A percentile compares a stretch with the other conserved stretches of the same genome.
Conservation (phyloP, 2,113 vertebrate genomes). For the Hemiprocne comata region DNA sequence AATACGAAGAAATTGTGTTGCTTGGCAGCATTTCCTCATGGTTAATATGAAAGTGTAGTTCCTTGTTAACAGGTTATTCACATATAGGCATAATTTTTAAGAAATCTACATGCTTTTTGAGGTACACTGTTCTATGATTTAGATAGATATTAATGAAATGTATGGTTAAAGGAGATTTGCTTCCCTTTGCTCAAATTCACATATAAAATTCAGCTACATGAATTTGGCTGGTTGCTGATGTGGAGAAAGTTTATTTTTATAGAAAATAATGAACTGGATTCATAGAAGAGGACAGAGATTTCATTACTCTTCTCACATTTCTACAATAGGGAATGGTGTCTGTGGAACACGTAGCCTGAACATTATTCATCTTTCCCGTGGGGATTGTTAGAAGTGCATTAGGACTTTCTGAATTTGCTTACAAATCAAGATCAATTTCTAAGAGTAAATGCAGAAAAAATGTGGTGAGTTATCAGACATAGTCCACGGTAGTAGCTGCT, state of each 20-base stretch:
- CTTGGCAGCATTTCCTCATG: not conserved
- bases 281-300: not conserved
- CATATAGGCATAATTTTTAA: not conserved
- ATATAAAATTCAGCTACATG: not conserved
- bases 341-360: not conserved
- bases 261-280: not conserved
- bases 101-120: not conserved
- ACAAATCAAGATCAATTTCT: constrained; percentile 35
- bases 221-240: not conserved
- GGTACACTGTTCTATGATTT: not conserved
- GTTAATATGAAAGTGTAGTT: not conserved
- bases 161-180: not conserved
- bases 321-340: not conserved
- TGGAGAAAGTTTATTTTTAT: constrained; percentile 3
- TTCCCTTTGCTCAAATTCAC: not conserved
- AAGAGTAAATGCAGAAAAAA: constrained; percentile 40
- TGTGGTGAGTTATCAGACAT: not conserved
- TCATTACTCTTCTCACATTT: not conserved
- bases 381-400: not conserved
- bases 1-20: not conserved
- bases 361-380: not conserved
- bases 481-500: constrained; percentile 5
- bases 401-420: constrained; percentile 19
- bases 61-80: not conserved
- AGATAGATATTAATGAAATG: not conserved